Evolutionary conservation across 1,140 invertebrate genomes (phyloP), one percentile per base, ranked within the genome.

Genomic region (Bombus superbus): DNA sequence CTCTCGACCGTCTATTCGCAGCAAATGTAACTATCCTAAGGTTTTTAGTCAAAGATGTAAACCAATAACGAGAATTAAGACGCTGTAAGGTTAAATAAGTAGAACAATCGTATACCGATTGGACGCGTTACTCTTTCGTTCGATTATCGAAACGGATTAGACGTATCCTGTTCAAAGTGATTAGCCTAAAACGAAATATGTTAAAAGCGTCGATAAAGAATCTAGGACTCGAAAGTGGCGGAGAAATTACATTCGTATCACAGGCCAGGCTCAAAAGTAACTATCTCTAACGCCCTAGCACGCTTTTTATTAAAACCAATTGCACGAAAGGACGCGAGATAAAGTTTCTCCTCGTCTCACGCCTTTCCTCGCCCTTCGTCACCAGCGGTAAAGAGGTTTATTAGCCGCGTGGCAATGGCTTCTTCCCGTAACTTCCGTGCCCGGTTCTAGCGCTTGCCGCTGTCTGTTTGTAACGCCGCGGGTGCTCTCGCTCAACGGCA

Each of bases 251-350:
- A 28, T 62, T 28, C 25, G 4, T 62, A 28, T 62, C 10, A n/a
- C 11, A 62, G 28, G 11, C 3, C 2, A 10, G 59, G 59, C 4
- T 62, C 11, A n/a, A 62, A 62, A n/a, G 28, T 62, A 13, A 62
- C 59, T n/a, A 62, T 62, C 22, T 28, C 11, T 2, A n/a, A n/a
- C 3, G 59, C 28, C 11, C 11, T n/a, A 13, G 4, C 59, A 11
- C 10, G 13, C 28, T 11, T 42, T 76, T 86, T 89, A 88, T 89
- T 89, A 89, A 89, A 89, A 88, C 81, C 79, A 86, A 47, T 86
- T 81, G 74, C 66, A 28, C 79, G n/a, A 18, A 47, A 53, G 28
- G 10, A 62, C 28, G 28, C 3, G 10, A 62, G 28, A 62, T 62
- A n/a, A 62, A 62, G 59, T 62, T 62, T 62, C 59, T 62, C 10